A percentile compares a stretch with the other conserved stretches of the same genome.
Conservation (phyloP, 92 coral and sea anemone species). For the Isaurus tuberculatus region DNA sequence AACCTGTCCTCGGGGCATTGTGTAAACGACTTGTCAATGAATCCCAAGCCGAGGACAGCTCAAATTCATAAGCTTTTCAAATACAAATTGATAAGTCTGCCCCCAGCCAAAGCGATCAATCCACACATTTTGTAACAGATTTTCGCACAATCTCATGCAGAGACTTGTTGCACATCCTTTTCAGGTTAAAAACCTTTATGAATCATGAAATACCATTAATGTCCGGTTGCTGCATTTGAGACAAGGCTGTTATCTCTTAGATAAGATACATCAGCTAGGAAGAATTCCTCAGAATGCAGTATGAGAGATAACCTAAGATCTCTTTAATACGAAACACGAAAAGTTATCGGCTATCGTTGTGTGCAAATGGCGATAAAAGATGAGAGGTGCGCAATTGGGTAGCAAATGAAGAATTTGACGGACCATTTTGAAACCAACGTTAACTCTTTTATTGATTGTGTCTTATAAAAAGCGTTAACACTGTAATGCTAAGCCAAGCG, state of each 20-base stretch:
- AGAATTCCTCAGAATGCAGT: conserved; percentile 21
- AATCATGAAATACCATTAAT: conserved; percentile 10
- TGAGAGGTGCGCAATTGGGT: conserved; percentile 18
- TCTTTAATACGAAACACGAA: conserved; percentile 28
- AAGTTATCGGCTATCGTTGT: conserved; percentile 14
- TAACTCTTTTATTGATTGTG: conserved; percentile 15
- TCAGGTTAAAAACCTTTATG: conserved; percentile 1
- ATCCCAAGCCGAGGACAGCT: conserved; percentile 28
- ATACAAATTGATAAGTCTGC: conserved; percentile 5
- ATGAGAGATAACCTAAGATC: conserved; percentile 32
- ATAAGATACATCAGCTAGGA: conserved; percentile 31
- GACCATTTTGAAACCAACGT: conserved; percentile 17
- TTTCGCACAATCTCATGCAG: conserved; percentile 34
- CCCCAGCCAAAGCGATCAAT: conserved; percentile 28
- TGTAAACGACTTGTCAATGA: conserved; percentile 30
- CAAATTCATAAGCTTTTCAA: conserved; percentile 14
- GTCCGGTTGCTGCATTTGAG: neutral
- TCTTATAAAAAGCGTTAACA: conserved; percentile 33
- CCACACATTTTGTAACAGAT: conserved; percentile 1
- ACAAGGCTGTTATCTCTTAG: conserved; percentile 38
- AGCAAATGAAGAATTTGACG: conserved; percentile 37
- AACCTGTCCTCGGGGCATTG: conserved; percentile 13
- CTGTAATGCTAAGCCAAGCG: conserved; percentile 18
- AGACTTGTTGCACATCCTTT: neutral
- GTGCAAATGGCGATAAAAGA: neutral